Evolutionary conservation across 2,113 vertebrate genomes (phyloP).

Genomic region (Henicopernis longicauda): DNA sequence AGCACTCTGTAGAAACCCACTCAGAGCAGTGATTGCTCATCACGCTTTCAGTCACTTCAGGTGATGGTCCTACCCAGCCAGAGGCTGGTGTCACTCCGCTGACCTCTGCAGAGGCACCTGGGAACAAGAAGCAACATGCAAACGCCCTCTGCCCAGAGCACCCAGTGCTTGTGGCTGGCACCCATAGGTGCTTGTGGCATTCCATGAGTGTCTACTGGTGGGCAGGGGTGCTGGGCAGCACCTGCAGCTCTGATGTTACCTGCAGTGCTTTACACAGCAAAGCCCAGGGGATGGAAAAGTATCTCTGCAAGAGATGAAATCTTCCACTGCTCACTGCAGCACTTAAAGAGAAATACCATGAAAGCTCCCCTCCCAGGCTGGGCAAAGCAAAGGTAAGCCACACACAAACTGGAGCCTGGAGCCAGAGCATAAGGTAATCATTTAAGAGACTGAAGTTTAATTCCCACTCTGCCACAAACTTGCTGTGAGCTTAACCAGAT

Average conservation of each 20-base stretch:
- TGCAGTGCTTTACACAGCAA: background rate
- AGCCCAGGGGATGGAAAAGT: background rate
- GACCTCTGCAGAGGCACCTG: background rate
- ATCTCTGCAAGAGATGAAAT: background rate
- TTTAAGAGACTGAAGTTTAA: background rate
- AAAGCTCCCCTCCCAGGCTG: too few species aligned
- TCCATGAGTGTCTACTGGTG: too few species aligned
- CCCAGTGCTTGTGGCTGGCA: background rate
- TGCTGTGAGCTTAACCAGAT: background rate
- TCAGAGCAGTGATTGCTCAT: fast-evolving
- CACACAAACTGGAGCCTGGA: background rate
- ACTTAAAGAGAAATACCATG: background rate
- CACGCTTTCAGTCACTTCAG: background rate
- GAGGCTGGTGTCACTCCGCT: background rate
- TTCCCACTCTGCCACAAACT: background rate
- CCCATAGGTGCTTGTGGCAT: background rate
- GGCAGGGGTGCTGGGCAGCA: background rate
- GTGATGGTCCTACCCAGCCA: too few species aligned
- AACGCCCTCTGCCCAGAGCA: fast-evolving
- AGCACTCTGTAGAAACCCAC: fast-evolving
- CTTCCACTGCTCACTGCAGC: background rate
- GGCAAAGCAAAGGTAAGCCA: background rate
- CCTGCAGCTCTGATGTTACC: background rate
- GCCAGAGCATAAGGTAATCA: background rate
- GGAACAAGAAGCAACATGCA: fast-evolving